Conservation (phyloP, 2,888 invertebrate species). For the Dichetophora obliterata region DNA sequence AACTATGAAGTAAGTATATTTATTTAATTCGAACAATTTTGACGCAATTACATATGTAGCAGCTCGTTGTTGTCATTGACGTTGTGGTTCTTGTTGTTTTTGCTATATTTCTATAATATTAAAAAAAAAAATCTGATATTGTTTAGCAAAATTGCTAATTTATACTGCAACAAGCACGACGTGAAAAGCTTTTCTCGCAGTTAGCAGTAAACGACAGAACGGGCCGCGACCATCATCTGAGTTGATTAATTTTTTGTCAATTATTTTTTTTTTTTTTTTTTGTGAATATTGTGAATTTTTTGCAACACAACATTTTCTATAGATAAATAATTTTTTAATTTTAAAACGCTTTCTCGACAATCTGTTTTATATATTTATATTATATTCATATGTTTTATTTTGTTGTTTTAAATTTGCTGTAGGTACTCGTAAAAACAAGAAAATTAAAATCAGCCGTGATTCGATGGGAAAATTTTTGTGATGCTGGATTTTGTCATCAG, state of each 20-base stretch:
- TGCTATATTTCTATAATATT: background rate
- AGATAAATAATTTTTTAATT: background rate
- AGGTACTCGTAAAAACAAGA: background rate
- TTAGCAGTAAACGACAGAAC: slow-evolving; percentile 55
- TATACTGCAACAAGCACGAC: slow-evolving; percentile 16
- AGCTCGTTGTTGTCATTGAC: slow-evolving; percentile 27
- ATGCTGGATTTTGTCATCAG: slow-evolving; percentile 31
- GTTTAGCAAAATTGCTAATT: slow-evolving; percentile 20
- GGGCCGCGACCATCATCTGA: slow-evolving; percentile 46
- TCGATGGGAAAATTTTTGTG: background rate
- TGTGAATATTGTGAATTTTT: slow-evolving; percentile 4
- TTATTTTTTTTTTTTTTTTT: background rate
- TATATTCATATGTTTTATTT: background rate
- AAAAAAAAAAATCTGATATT: slow-evolving; percentile 14
- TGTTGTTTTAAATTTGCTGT: background rate
- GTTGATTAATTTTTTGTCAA: slow-evolving; percentile 3
- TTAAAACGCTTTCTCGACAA: background rate
- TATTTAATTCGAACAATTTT: slow-evolving; percentile 5
- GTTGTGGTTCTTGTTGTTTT: slow-evolving; percentile 19
- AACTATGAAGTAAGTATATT: background rate
- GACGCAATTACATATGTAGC: background rate
- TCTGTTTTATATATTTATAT: background rate
- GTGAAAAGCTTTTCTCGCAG: slow-evolving; percentile 56
- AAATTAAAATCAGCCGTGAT: slow-evolving; percentile 3
- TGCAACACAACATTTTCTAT: slow-evolving; percentile 5